Base-by-base conservation (phyloP, 2,113 vertebrate species). In the Cryptotis parvus region DNA sequence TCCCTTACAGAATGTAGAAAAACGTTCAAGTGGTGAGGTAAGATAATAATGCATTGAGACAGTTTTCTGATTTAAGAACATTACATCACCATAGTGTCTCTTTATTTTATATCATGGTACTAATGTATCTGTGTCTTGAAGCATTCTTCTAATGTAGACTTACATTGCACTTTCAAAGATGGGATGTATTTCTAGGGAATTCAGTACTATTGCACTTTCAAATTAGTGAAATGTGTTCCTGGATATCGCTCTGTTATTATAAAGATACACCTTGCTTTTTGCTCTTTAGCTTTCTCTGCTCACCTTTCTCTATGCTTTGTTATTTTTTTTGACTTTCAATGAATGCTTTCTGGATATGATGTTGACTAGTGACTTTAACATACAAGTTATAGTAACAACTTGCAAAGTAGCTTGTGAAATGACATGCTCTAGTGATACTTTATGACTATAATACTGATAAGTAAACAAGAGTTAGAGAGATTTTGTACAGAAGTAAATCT, bases 21-120 rank as follows among this genome's bases (percentile, higher is more conserved):
- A 12, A 6, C 0, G 76, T 83, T 90, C 91, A 63, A 91, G 65
- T 52, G 93, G 82, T 86, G 90, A 96, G 79, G 92, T 96, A 94
- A 96, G 79, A 72, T 10, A 43, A 9, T 58, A 3, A 5, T 52
- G 72, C 20, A 52, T 80, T 95, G 11, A 84, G 3, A 12, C 14
- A 78, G 37, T 58, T 49, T 86, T 9, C 18, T 7, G 37, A 10
- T 41, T 75, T 78, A 16, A 22, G 49, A 79, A 43, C 1, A 88
- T 11, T 68, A 52, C 78, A 69, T 61, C 33, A 0, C 4, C 29
- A 12, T 43, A 12, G 11, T 85, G 1, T 80, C 9, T 88, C 76
- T 82, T 39, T 80, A 15, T 37, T 10, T 66, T 74, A 77, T 0
- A 65, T 70, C 11, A 68, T 20, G 49, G 3, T 10, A 3, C 58